Percentiles rank a stretch among this genome's conserved stretches.
These are phyloP conservation scores for Corythornis madagascariensis DNA, from an alignment of 2,113 vertebrate species.

Conservation along the genomic window DNA sequence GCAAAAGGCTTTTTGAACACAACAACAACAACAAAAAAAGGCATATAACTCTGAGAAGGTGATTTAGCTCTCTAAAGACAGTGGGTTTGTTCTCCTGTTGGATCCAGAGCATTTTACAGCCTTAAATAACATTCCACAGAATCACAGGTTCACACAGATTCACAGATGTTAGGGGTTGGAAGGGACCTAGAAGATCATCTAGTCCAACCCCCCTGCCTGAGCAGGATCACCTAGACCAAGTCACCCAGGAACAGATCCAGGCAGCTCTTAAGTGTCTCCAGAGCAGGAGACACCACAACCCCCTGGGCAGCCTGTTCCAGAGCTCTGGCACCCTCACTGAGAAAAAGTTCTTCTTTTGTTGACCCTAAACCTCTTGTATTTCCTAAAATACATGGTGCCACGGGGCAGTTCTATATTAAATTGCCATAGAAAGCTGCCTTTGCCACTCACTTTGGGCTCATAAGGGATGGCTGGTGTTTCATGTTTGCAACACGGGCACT, in stretches of 20 bases:
- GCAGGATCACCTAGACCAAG: too few relatives aligned
- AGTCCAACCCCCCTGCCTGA: too few relatives aligned
- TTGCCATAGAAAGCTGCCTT: not conserved
- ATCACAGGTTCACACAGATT: too few relatives aligned
- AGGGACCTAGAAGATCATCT: too few relatives aligned
- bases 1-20: not conserved
- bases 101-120: not conserved
- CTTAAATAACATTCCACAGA: not conserved
- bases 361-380: not conserved
- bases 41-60: not conserved
- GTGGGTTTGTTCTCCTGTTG: not conserved
- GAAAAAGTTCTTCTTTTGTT: too few relatives aligned
- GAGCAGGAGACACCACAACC: too few relatives aligned
- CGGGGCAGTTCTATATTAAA: not conserved
- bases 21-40: not conserved
- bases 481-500: not conserved
- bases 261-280: too few relatives aligned
- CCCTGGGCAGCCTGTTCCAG: too few relatives aligned
- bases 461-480: not conserved
- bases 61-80: not conserved
- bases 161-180: too few relatives aligned
- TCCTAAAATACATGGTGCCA: not conserved
- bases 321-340: too few relatives aligned
- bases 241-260: too few relatives aligned
- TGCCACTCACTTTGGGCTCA: not conserved